Evolutionary conservation across 1,140 invertebrate species (phyloP), one percentile per base, ranked within the genome.

Genomic region (Sesamia nonagrioides): DNA sequence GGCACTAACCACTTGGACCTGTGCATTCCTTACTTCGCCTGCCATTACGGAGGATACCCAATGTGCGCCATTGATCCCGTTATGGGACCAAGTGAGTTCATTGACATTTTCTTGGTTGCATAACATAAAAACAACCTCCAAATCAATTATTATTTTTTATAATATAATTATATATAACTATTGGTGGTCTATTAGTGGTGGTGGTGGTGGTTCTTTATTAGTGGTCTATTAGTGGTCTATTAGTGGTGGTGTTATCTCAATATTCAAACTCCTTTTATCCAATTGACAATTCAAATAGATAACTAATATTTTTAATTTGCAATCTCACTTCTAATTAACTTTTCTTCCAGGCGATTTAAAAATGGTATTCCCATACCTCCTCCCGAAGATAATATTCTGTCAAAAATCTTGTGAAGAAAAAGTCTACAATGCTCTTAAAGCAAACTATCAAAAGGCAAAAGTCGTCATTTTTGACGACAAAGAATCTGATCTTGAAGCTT

Each of bases 321-420:
- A n/a, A n/a, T n/a, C n/a, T n/a, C n/a, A n/a, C n/a, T n/a, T n/a
- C n/a, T n/a, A n/a, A n/a, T 42, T 35, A 52, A 17, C 48, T 61
- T 54, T 60, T 21, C 37, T 52, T 83, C 6, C 74, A 87, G 86
- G 33, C 48, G 86, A 87, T 37, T 60, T 87, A 4, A 61, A 60
- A 15, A 52, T n/a, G 2, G n/a, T 87, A 6, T 84, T 83, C 45
- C 48, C 61, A 7, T 78, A 81, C 68, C 66, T 86, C 17, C 48
- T 61, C 9, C 86, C 86, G 13, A 86, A 85, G 75, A 82, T 86
- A 13, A 66, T 80, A n/a, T 86, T 88, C 42, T 84, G 83, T 42
- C 76, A 79, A 6, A 79, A 80, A 75, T 27, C 27, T 21, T 68
- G 68, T 7, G 60, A 73, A 45, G 75, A 86, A 17, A 61, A 76